Percentiles rank a stretch among this genome's conserved stretches.
Conservation (phyloP, 1,140 invertebrate species). For the Scaptomyza graminum region DNA sequence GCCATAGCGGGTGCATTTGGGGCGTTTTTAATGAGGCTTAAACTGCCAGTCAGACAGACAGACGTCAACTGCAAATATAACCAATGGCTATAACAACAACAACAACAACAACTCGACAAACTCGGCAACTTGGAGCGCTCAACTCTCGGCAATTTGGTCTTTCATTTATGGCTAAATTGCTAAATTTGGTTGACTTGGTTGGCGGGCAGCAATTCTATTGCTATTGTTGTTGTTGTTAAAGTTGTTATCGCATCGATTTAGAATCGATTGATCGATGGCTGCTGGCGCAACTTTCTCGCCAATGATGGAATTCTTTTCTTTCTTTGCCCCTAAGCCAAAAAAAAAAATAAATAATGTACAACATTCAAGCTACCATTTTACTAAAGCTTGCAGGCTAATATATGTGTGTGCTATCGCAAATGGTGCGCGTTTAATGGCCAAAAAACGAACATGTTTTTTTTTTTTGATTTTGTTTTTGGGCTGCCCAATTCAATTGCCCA, state of each 20-base stretch:
- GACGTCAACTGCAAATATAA: background rate
- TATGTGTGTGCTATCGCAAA: slow-evolving; percentile 19
- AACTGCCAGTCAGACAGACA: slow-evolving; percentile 46
- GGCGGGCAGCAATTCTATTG: background rate
- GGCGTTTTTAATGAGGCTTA: slow-evolving; percentile 74
- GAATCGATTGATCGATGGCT: slow-evolving; percentile 47
- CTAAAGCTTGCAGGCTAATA: slow-evolving; percentile 26
- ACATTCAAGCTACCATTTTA: slow-evolving; percentile 10
- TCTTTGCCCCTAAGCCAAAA: background rate
- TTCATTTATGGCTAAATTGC: slow-evolving; percentile 76
- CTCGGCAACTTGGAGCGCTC: no score
- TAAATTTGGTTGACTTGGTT: slow-evolving; percentile 59
- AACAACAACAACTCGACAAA: slow-evolving; percentile 3
- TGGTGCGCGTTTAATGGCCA: slow-evolving; percentile 29
- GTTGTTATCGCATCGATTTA: slow-evolving; percentile 59
- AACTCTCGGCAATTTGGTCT: slow-evolving; percentile 49
- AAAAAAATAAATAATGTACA: background rate
- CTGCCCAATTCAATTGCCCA: slow-evolving; percentile 41
- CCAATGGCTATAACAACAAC: slow-evolving; percentile 29
- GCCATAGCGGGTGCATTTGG: slow-evolving; percentile 54
- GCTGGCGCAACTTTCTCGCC: slow-evolving; percentile 50
- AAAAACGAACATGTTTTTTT: background rate
- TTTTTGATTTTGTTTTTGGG: slow-evolving; percentile 2
- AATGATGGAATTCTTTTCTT: slow-evolving; percentile 18
- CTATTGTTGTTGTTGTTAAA: no score